Percentiles rank a stretch among this genome's conserved stretches.
Conservation (phyloP, 2,888 invertebrate genomes). For the Cephonodes hylas region DNA sequence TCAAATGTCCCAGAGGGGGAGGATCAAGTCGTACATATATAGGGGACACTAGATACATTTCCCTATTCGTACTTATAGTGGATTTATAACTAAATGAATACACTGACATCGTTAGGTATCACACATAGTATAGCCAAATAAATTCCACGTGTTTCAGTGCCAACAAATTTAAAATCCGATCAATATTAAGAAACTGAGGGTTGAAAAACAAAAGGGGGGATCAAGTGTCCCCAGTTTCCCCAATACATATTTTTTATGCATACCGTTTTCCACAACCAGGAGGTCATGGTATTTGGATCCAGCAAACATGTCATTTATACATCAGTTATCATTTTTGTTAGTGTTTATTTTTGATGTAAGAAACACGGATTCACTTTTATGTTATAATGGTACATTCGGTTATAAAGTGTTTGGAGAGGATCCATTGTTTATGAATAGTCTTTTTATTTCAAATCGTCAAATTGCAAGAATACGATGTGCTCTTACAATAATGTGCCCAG, state of each 20-base stretch:
- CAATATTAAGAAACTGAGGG: too few relatives aligned
- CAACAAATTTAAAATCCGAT: too few relatives aligned
- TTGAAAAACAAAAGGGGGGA: too few relatives aligned
- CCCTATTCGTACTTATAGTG: too few relatives aligned
- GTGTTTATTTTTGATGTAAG: background rate
- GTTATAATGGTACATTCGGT: conserved; percentile 65
- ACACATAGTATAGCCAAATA: too few relatives aligned
- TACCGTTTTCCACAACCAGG: background rate
- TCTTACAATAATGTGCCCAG: conserved; percentile 44
- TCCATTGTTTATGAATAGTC: conserved; percentile 41
- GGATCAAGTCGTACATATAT: too few relatives aligned
- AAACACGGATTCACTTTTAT: conserved; percentile 41
- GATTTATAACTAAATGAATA: too few relatives aligned
- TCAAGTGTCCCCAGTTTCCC: too few relatives aligned
- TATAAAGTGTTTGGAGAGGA: conserved; percentile 52
- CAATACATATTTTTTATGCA: background rate
- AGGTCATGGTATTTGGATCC: background rate
- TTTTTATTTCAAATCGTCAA: conserved; percentile 32
- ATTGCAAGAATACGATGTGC: conserved; percentile 50
- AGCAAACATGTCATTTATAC: background rate
- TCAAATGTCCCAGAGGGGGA: too few relatives aligned
- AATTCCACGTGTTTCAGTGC: too few relatives aligned
- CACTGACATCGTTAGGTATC: too few relatives aligned
- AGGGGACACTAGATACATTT: too few relatives aligned
- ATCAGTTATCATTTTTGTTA: background rate